These are phyloP conservation scores for Holacanthus passer DNA, from an alignment of 2,113 vertebrate genomes.

Conservation along the genomic window DNA sequence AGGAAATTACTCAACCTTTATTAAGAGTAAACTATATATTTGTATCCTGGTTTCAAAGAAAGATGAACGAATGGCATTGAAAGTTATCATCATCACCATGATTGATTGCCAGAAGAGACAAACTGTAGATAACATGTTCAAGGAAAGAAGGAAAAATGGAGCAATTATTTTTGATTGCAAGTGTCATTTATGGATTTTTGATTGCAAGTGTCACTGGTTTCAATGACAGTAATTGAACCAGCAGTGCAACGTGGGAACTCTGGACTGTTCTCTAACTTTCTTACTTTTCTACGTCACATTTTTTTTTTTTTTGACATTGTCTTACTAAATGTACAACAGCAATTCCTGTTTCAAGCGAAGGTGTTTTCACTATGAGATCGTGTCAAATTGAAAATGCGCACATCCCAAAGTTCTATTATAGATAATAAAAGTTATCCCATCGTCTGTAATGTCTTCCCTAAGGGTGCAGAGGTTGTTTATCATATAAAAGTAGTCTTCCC, in stretches of 20 bases:
- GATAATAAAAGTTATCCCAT: conserved; percentile 29
- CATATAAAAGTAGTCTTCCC: conserved; percentile 44
- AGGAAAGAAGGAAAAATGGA: too few species aligned
- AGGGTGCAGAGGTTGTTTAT: conserved; percentile 40
- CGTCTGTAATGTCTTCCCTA: conserved; percentile 28
- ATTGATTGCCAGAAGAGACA: too few species aligned
- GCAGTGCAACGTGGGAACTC: too few species aligned
- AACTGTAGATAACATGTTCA: too few species aligned
- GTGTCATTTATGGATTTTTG: too few species aligned
- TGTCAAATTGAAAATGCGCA: conserved; percentile 1
- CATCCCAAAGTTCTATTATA: conserved; percentile 16
- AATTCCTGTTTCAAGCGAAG: background rate
- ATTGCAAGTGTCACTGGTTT: too few species aligned
- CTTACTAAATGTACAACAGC: too few species aligned
- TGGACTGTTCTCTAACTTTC: background rate
- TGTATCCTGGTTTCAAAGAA: background rate
- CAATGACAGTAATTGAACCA: background rate
- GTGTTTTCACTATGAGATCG: background rate
- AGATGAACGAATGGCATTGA: too few species aligned
- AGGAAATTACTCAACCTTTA: background rate
- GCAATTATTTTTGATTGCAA: too few species aligned
- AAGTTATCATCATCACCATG: too few species aligned
- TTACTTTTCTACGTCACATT: too few species aligned
- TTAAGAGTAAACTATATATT: background rate
- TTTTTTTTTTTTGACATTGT: too few species aligned